A percentile compares a stretch with the other conserved stretches of the same genome.
These are phyloP conservation scores for Drosophila peninsularis DNA, from an alignment of 2,888 invertebrate genomes.

Conservation along the genomic window DNA sequence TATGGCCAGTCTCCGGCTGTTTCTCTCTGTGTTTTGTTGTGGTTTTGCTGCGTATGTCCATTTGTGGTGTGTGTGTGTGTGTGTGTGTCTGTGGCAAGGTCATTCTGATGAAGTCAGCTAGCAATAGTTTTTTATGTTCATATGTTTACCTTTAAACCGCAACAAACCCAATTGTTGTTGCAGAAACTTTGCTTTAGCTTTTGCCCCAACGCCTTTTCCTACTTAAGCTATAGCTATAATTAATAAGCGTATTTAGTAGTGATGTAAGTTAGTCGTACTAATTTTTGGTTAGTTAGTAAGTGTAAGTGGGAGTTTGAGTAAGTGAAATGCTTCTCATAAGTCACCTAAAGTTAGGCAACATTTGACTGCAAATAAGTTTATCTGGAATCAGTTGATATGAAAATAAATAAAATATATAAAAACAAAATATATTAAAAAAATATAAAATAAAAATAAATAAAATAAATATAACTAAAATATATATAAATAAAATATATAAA, in stretches of 20 bases:
- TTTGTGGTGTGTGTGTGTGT: conserved; percentile 29
- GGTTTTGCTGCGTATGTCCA: conserved; percentile 32
- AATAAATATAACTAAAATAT: too few relatives aligned
- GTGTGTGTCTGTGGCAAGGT: conserved; percentile 40
- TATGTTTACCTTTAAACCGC: conserved; percentile 44
- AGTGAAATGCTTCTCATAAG: too few relatives aligned
- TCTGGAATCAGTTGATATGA: too few relatives aligned
- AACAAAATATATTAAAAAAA: too few relatives aligned
- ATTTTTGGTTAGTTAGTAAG: not conserved
- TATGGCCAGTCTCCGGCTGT: conserved; percentile 54
- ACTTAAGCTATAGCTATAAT: too few relatives aligned
- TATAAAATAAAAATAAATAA: too few relatives aligned
- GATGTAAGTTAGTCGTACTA: not conserved
- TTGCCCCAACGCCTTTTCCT: not conserved
- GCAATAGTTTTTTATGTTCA: conserved; percentile 28
- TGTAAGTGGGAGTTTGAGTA: not conserved
- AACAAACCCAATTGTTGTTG: conserved; percentile 26
- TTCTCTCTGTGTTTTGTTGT: conserved; percentile 26
- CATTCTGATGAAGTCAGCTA: conserved; percentile 56
- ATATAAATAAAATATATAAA: too few relatives aligned
- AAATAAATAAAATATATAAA: too few relatives aligned
- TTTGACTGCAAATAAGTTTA: too few relatives aligned
- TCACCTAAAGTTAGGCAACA: too few relatives aligned
- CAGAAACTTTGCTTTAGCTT: conserved; percentile 11
- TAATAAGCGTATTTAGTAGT: not conserved